phyloP scores from a whole-genome alignment of 92 coral and sea anemone species.

The Siderastrea radians region DNA sequence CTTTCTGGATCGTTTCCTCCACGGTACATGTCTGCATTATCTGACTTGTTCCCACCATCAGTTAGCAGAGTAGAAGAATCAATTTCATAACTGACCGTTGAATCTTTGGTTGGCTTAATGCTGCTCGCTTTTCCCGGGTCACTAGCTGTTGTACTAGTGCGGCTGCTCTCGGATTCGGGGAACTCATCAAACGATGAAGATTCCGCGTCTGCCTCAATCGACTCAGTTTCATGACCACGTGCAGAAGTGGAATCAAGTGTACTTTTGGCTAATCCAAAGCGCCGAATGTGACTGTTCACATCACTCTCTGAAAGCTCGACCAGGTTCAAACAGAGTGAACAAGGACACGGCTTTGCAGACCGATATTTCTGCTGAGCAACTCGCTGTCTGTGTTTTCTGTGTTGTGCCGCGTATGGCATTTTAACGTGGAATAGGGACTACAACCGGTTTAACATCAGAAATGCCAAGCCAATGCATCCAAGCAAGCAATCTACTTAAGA shows the following conservation, averaged over 20 bases:
- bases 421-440: no score
- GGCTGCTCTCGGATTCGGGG: not conserved
- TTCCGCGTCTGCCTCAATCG: not conserved
- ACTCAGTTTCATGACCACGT: not conserved
- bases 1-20: not conserved
- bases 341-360: not conserved
- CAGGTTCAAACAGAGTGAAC: not conserved
- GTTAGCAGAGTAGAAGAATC: no score
- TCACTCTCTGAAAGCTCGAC: not conserved
- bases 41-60: not conserved
- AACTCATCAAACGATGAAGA: not conserved
- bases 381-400: not conserved
- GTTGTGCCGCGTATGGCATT: slow-evolving; percentile 1
- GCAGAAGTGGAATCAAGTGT: not conserved
- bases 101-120: not conserved
- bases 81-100: not conserved
- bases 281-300: not conserved
- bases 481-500: no score
- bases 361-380: not conserved
- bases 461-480: no score
- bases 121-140: not conserved
- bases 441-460: no score
- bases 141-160: not conserved
- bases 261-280: not conserved
- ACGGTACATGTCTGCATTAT: no score